Percentiles rank a stretch among this genome's conserved stretches.
Evolutionary conservation across 2,113 vertebrate genomes (phyloP).

Genomic region (Sylvietta virens): DNA sequence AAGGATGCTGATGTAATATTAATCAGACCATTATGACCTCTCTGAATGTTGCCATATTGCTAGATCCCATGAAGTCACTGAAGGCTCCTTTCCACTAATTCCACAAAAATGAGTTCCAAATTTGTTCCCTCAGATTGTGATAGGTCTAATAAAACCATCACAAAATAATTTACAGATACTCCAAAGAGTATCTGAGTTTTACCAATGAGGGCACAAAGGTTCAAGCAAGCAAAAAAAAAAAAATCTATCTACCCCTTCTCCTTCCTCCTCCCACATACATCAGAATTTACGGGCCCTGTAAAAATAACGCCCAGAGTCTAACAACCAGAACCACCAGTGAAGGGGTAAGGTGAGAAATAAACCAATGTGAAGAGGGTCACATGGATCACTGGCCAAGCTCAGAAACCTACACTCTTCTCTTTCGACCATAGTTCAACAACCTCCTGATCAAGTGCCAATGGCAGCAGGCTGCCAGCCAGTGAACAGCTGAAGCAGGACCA

Average conservation of each 20-base stretch:
- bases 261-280: neutral
- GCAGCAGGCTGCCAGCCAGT: neutral
- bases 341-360: neutral
- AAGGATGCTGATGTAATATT: neutral
- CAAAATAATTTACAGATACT: neutral
- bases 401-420: neutral
- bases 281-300: neutral
- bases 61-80: neutral
- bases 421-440: rapidly evolving
- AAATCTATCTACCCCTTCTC: neutral
- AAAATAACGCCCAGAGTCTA: neutral
- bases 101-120: neutral
- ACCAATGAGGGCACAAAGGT: neutral
- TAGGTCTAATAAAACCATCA: rapidly evolving
- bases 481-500: neutral
- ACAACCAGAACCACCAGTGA: neutral
- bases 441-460: rapidly evolving
- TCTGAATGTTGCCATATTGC: neutral
- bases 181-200: neutral
- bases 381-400: neutral
- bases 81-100: neutral
- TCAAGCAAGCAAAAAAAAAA: neutral
- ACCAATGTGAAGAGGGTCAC: neutral
- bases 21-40: neutral
- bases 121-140: neutral